A percentile compares a stretch with the other conserved stretches of the same genome.
Conservation (phyloP, 2,888 invertebrate species). For the Phlogophora meticulosa region DNA sequence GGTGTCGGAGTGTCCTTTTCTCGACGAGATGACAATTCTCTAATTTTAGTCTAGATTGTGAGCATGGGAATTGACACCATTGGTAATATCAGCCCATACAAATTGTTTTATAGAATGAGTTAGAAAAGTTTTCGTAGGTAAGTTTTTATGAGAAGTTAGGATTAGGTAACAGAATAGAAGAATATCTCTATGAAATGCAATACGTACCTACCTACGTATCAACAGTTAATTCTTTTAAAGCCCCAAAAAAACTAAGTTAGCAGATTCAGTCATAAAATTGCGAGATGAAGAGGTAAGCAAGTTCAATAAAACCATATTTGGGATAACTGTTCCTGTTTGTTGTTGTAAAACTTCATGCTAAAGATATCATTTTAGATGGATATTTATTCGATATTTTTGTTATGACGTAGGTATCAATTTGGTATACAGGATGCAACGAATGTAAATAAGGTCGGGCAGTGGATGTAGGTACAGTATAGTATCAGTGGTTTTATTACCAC, state of each 20-base stretch:
- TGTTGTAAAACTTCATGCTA: constrained; percentile 23
- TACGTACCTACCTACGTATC: not conserved
- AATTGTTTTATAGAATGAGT: too few species aligned
- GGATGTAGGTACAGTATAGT: too few species aligned
- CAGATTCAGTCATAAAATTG: constrained; percentile 35
- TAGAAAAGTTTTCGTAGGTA: too few species aligned
- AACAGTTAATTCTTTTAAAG: constrained; percentile 1
- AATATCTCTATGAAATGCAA: not conserved
- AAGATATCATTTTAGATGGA: not conserved
- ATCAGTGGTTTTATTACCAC: too few species aligned
- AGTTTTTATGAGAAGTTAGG: not conserved
- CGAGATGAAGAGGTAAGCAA: constrained; percentile 14
- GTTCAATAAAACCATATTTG: constrained; percentile 56
- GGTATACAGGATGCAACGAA: too few species aligned
- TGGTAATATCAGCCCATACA: too few species aligned
- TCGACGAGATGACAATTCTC: too few species aligned
- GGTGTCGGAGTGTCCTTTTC: too few species aligned
- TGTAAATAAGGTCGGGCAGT: too few species aligned
- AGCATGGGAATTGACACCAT: too few species aligned
- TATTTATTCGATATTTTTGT: not conserved
- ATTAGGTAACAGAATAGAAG: not conserved
- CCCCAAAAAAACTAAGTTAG: constrained; percentile 34
- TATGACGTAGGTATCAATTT: too few species aligned
- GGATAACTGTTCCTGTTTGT: constrained; percentile 37
- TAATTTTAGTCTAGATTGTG: too few species aligned